Percentiles rank a stretch among this genome's conserved stretches.
These are phyloP conservation scores for Heterohyrax brucei DNA, from an alignment of 2,797 vertebrate species.

Conservation along the genomic window DNA sequence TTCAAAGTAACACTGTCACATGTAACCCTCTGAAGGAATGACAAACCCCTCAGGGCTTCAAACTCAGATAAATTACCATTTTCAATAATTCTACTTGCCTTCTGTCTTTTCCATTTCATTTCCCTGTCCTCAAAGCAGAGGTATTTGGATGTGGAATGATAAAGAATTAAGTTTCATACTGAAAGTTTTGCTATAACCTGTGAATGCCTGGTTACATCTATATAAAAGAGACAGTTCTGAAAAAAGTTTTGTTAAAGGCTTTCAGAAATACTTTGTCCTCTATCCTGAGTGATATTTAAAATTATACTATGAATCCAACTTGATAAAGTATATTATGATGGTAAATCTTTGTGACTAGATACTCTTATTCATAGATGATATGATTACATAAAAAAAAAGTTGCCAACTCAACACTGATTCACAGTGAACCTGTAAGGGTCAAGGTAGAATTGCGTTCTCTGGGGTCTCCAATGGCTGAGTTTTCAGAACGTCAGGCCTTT, in stretches of 20 bases:
- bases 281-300: constrained; percentile 43
- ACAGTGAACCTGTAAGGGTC: background rate
- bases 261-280: background rate
- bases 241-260: background rate
- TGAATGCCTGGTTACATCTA: background rate
- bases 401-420: background rate
- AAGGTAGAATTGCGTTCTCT: background rate
- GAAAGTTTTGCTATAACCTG: constrained; percentile 46
- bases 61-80: constrained; percentile 1
- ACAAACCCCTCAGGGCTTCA: background rate
- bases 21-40: background rate
- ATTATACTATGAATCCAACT: background rate
- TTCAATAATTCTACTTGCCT: background rate
- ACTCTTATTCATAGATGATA: constrained; percentile 20
- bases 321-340: background rate
- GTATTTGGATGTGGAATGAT: background rate
- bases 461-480: background rate
- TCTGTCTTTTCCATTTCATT: background rate
- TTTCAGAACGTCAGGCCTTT: background rate
- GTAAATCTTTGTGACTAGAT: background rate
- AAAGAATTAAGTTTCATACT: background rate
- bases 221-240: background rate
- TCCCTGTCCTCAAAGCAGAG: constrained; percentile 1
- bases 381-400: background rate
- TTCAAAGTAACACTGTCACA: constrained; percentile 36